phyloP scores from a whole-genome alignment of 2,888 invertebrate species.

The Polyploca ridens region DNA sequence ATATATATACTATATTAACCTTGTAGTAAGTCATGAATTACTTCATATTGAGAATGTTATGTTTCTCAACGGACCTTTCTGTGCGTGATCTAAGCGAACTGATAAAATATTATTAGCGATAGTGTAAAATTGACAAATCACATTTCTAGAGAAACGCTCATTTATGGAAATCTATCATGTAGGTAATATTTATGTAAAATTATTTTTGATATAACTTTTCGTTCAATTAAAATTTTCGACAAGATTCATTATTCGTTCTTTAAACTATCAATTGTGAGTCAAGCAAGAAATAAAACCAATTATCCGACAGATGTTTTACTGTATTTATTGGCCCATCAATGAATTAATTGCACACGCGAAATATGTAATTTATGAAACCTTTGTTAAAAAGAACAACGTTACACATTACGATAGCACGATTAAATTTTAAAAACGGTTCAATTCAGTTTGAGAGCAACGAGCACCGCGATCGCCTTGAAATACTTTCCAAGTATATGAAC shows the following conservation, averaged over 20 bases:
- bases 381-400: not conserved
- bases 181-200: too few species aligned
- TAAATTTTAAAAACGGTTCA: constrained; percentile 37
- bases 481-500: constrained; percentile 77
- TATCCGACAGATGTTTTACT: not conserved
- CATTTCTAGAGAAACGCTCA: not conserved
- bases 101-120: constrained; percentile 1
- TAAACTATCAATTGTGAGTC: not conserved
- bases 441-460: constrained; percentile 54
- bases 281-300: constrained; percentile 4
- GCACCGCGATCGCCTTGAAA: constrained; percentile 81
- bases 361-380: constrained; percentile 9
- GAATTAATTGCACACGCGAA: constrained; percentile 14
- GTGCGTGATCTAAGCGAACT: constrained; percentile 6
- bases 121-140: constrained; percentile 8
- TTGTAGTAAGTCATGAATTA: constrained; percentile 5
- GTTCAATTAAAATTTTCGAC: too few species aligned
- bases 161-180: not conserved
- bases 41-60: constrained; percentile 1
- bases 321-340: constrained; percentile 3
- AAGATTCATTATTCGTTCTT: too few species aligned
- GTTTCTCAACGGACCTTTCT: constrained; percentile 2
- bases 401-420: constrained; percentile 20
- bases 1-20: constrained; percentile 10
- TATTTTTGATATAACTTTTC: too few species aligned